Evolutionary conservation across 2,797 vertebrate species (phyloP), one percentile per base, ranked within the genome.

Genomic region (Sebastes taczanowskii): DNA sequence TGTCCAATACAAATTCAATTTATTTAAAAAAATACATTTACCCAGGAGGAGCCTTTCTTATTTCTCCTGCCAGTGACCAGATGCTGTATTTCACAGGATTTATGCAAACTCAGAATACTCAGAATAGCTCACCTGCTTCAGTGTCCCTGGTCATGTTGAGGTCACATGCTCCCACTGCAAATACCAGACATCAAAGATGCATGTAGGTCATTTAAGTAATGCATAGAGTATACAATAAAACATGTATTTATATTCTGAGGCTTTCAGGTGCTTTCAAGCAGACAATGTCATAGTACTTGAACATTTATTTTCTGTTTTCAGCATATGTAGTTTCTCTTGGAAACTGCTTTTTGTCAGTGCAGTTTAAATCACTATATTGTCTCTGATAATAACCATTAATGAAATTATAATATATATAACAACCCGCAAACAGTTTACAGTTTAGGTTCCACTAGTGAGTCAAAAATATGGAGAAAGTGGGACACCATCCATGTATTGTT

Each of bases 71-170:
- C 63, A 74, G 9, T 49, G 34, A 53, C 59, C 92, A 94, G 82
- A 83, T 94, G 94, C 22, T 78, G 38, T 53, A 8, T 66, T 92
- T 94, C 93, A 83, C 93, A 93, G 72, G 72, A 66, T 82, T 81
- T 69, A 14, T 83, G 27, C 20, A 22, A 79, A 55, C 49, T 77
- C 35, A 60, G 58, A 78, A 62, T 55, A 77, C 70, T 42, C 16
- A 82, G 71, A 88, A 82, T 55, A 78, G 74, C 42, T 78, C 61
- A 59, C 67, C 72, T 62, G 38, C 32, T 49, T 74, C 42, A 46
- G 13, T 63, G 77, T 56, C 23, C 61, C 52, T 13, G 66, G 4
- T 75, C 70, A 81, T 7, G 25, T 11, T 52, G 32, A 56, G 46
- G 29, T 55, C 71, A 83, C 65, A 25, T 74, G 67, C 25, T 74